Base-by-base conservation (phyloP, 2,113 vertebrate species). In the Heteronetta atricapilla region DNA sequence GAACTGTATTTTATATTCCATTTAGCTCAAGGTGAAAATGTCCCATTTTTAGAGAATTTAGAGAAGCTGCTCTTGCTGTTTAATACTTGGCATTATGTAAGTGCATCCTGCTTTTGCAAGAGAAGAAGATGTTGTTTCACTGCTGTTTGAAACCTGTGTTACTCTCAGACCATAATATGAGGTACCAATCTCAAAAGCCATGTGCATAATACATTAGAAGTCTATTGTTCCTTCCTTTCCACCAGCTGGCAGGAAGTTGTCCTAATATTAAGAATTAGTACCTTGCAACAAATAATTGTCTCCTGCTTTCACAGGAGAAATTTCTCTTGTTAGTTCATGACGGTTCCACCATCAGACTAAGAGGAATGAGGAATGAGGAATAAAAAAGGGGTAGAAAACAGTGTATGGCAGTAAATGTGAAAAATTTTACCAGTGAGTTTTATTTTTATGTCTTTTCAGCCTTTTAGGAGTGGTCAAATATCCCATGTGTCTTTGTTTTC, bases 21-120 rank as follows among this genome's bases (percentile, higher is more conserved):
- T 86, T 94, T 86, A 72, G 52, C 60, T 92, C 38, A 80, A 84
- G 73, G 75, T 68, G 19, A 90, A 34, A 88, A 85, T 83, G 87
- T 84, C 42, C 26, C 9, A 52, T 59, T 94, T 95, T 86, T 79
- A 90, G 69, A 86, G 20, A 3, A 10, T 46, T 83, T 26, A 55
- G 29, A 56, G 53, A 73, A 63, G 17, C 22, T 76, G 70, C 69
- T 85, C 33, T 22, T 82, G 18, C 2, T 1, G 56, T 87, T 82
- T 85, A 82, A 74, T 89, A 78, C 9, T 9, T 93, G 50, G 19
- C 10, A 60, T 76, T 78, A 59, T 62, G 9, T 59, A 88, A 92
- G 22, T 13, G 8, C 29, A 33, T 53, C 36, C 21, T 79, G 9
- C 18, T 79, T 76, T 81, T 66, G 12, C 28, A 85, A 67, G n/a